Evolutionary conservation across 2,113 vertebrate genomes (phyloP).

Genomic region (Elaphurus davidianus): DNA sequence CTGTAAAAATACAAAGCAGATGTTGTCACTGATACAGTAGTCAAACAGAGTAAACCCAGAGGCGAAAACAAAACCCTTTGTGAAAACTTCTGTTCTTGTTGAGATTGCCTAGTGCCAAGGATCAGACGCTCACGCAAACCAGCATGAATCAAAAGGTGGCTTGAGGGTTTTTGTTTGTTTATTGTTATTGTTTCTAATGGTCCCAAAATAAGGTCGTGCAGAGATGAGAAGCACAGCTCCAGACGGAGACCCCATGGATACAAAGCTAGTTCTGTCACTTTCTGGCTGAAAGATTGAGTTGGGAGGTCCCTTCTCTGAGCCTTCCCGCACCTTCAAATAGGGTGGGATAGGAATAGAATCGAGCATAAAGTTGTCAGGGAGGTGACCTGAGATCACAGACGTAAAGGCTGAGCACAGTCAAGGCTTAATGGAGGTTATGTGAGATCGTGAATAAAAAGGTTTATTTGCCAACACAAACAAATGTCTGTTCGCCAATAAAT

Average conservation of each 20-base stretch:
- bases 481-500: not conserved
- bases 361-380: not conserved
- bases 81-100: constrained; percentile 28
- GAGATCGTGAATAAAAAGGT: not conserved
- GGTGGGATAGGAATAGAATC: not conserved
- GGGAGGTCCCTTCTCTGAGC: not conserved
- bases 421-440: not conserved
- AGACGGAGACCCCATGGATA: not conserved
- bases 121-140: not conserved
- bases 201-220: not conserved
- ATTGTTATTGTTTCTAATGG: not conserved
- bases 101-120: not conserved
- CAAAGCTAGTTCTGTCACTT: not conserved
- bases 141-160: not conserved
- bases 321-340: not conserved
- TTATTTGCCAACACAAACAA: not conserved
- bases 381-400: not conserved
- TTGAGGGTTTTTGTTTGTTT: not conserved
- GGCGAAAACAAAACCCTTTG: constrained; percentile 51
- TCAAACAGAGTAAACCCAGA: constrained; percentile 48
- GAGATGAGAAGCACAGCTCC: not conserved
- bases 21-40: constrained; percentile 34
- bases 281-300: not conserved
- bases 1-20: constrained; percentile 60
- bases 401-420: not conserved